phyloP scores from a whole-genome alignment of 2,113 vertebrate genomes.

The Taurulus bubalis region DNA sequence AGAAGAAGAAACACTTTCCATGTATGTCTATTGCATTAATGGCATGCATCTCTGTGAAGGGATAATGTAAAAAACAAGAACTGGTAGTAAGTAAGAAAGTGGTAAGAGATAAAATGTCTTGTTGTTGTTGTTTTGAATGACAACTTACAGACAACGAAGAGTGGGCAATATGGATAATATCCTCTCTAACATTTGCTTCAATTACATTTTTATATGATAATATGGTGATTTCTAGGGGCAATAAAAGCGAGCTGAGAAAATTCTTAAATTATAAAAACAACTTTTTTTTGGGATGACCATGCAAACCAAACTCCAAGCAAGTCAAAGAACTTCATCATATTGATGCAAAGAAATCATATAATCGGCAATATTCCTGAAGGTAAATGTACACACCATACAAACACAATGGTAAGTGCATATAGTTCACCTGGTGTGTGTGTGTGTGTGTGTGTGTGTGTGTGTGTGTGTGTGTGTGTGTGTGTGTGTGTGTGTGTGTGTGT shows the following conservation, averaged over 20 bases:
- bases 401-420: constrained; percentile 1
- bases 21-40: not conserved
- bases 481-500: not conserved
- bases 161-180: not conserved
- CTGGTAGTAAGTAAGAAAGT: too few relatives aligned
- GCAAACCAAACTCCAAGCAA: not conserved
- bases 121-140: not conserved
- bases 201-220: not conserved
- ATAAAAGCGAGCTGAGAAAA: not conserved
- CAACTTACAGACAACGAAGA: not conserved
- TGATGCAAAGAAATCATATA: constrained; percentile 7
- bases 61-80: not conserved
- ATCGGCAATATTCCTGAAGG: not conserved
- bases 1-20: not conserved
- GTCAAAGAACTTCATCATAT: constrained; percentile 5
- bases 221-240: not conserved
- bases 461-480: not conserved
- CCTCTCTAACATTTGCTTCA: not conserved
- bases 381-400: not conserved
- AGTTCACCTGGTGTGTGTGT: not conserved
- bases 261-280: not conserved
- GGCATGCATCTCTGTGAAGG: not conserved
- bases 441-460: not conserved
- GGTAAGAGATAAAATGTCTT: not conserved
- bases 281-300: not conserved